Percentiles rank a stretch among this genome's conserved stretches.
Evolutionary conservation across 2,797 vertebrate genomes (phyloP).

Genomic region (Tokudaia tokunoshimensis): DNA sequence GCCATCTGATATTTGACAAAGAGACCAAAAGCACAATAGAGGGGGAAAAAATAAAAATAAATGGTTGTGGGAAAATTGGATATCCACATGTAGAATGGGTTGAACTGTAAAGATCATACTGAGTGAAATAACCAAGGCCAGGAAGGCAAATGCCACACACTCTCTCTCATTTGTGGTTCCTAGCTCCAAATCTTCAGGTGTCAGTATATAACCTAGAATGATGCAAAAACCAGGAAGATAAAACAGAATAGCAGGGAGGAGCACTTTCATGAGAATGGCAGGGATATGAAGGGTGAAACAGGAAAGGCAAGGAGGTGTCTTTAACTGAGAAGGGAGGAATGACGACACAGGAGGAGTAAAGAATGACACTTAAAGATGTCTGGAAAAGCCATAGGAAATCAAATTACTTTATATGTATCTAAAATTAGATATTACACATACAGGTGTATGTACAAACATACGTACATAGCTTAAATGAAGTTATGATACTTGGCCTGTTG

Average conservation of each 20-base stretch:
- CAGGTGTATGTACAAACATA: background rate
- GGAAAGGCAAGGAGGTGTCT: background rate
- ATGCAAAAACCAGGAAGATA: background rate
- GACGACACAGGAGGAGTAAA: background rate
- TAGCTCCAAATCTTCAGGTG: background rate
- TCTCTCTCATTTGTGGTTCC: background rate
- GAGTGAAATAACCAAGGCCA: background rate
- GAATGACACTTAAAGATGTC: background rate
- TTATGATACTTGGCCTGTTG: background rate
- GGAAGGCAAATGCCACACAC: too few species aligned
- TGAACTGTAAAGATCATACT: background rate
- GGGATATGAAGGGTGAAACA: too few species aligned
- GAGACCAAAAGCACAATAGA: background rate
- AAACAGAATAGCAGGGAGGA: too few species aligned
- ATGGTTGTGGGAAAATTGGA: background rate
- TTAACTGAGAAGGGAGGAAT: too few species aligned
- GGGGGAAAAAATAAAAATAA: background rate
- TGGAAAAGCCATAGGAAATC: background rate
- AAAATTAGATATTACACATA: background rate
- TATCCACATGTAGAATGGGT: background rate
- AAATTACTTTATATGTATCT: background rate
- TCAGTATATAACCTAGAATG: background rate
- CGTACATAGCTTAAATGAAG: background rate
- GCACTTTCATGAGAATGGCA: background rate
- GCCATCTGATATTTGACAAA: background rate